These are phyloP conservation scores for Chloebia gouldiae DNA, from an alignment of 2,113 vertebrate genomes.

Conservation along the genomic window DNA sequence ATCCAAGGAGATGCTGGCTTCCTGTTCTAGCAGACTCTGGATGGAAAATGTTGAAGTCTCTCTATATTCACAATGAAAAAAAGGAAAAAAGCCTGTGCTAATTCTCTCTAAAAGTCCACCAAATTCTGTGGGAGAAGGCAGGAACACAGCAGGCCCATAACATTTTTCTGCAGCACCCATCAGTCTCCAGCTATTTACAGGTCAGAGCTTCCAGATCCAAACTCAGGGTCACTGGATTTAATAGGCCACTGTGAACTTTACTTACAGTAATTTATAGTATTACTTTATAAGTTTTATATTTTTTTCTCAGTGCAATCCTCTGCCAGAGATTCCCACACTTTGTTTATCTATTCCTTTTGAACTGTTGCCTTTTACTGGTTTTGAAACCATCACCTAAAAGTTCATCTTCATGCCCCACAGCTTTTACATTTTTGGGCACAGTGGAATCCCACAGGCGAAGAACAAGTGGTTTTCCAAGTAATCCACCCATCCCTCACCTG, in stretches of 20 bases:
- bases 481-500: background rate
- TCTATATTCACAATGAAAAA: background rate
- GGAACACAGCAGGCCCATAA: background rate
- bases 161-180: background rate
- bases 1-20: background rate
- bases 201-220: background rate
- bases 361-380: background rate
- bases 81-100: background rate
- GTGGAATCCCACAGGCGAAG: background rate
- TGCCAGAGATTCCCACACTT: background rate
- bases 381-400: background rate
- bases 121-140: background rate
- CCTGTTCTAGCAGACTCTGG: background rate
- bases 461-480: background rate
- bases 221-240: background rate
- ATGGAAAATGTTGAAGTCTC: background rate
- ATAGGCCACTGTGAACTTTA: background rate
- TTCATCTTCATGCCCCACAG: background rate
- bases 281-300: background rate
- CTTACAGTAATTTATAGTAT: background rate
- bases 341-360: background rate
- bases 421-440: background rate
- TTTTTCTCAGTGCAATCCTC: background rate
- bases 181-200: background rate
- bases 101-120: background rate